Conservation (phyloP, 2,888 invertebrate genomes). For the Camponotus fellah region DNA sequence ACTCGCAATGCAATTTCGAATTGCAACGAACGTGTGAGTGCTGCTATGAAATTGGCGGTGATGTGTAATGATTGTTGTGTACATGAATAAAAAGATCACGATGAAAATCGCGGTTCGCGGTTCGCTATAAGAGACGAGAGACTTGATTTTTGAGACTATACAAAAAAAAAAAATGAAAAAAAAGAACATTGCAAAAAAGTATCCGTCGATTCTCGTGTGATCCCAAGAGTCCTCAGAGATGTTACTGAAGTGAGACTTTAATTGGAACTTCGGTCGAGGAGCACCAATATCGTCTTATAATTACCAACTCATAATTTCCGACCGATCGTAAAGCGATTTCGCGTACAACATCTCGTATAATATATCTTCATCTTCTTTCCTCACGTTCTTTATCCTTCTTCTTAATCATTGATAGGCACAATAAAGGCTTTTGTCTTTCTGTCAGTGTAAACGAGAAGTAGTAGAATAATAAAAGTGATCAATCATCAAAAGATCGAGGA, state of each 20-base stretch:
- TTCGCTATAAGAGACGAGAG: slow-evolving; percentile 1
- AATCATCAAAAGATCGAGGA: slow-evolving; percentile 45
- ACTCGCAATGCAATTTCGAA: slow-evolving; percentile 13
- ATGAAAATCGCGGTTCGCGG: neutral
- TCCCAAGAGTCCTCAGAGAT: slow-evolving; percentile 6
- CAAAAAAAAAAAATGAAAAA: neutral
- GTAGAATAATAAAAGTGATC: slow-evolving; percentile 58
- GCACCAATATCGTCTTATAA: neutral
- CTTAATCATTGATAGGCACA: slow-evolving; percentile 80
- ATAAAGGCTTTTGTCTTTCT: slow-evolving; percentile 80
- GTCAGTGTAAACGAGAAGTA: slow-evolving; percentile 78
- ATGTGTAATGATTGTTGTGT: slow-evolving; percentile 4
- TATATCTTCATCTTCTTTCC: slow-evolving; percentile 34
- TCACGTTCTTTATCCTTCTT: slow-evolving; percentile 34
- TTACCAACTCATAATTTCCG: slow-evolving; percentile 15
- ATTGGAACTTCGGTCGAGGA: slow-evolving; percentile 29
- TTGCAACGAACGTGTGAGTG: neutral
- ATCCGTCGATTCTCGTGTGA: slow-evolving; percentile 21
- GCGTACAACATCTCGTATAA: slow-evolving; percentile 39
- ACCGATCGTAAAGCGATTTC: slow-evolving; percentile 32
- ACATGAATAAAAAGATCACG: slow-evolving; percentile 26
- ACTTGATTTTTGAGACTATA: slow-evolving; percentile 1
- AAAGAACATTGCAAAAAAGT: neutral
- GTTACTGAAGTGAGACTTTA: slow-evolving; percentile 14
- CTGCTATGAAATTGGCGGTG: slow-evolving; percentile 6